Percentiles rank a stretch among this genome's conserved stretches.
Evolutionary conservation across 2,888 invertebrate species (phyloP).

Genomic region (Erebia aethiops): DNA sequence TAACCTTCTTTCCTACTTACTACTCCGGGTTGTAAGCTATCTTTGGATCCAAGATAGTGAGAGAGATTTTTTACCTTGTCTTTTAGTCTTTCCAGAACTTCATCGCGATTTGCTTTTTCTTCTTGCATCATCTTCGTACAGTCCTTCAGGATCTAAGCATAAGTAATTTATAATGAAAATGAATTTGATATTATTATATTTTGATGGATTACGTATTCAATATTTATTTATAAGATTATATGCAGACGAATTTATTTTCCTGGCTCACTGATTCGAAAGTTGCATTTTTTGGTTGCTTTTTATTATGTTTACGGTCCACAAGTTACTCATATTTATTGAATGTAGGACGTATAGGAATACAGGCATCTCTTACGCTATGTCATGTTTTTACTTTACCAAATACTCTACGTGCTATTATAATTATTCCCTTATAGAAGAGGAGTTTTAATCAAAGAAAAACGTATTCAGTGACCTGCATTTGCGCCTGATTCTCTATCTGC

Average conservation of each 20-base stretch:
- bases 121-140: slow-evolving; percentile 66
- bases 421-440: background rate
- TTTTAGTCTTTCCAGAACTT: slow-evolving; percentile 63
- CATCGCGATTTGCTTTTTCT: slow-evolving; percentile 69
- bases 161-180: background rate
- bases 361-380: too few relatives aligned
- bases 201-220: background rate
- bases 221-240: too few relatives aligned
- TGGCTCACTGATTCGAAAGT: too few relatives aligned
- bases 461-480: background rate
- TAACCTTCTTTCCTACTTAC: too few relatives aligned
- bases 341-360: too few relatives aligned
- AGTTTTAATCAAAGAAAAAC: background rate
- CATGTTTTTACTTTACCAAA: too few relatives aligned
- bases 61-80: slow-evolving; percentile 60
- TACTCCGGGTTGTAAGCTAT: background rate
- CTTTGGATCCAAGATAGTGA: background rate
- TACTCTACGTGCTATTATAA: too few relatives aligned
- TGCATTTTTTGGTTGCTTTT: too few relatives aligned
- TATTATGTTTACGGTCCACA: too few relatives aligned
- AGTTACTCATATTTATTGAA: too few relatives aligned
- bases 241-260: too few relatives aligned
- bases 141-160: slow-evolving; percentile 55
- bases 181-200: background rate
- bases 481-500: background rate